Conservation (phyloP, 2,888 invertebrate species). For the Sminthurinus aureus region DNA sequence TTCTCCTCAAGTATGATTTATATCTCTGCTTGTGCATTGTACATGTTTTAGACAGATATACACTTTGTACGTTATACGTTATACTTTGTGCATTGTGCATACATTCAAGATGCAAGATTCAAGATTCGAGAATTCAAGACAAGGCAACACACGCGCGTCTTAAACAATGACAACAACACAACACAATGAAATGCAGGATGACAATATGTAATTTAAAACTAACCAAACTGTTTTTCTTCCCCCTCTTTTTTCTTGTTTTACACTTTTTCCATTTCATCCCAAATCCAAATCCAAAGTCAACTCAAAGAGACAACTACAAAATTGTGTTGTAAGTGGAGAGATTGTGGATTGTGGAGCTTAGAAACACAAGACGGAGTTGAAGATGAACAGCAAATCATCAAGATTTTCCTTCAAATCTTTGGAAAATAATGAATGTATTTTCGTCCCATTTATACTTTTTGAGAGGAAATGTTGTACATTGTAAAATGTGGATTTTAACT, state of each 20-base stretch:
- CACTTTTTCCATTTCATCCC: neutral
- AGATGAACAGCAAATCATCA: no score
- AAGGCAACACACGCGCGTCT: neutral
- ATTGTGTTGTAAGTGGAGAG: no score
- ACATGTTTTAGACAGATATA: no score
- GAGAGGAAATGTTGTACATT: neutral
- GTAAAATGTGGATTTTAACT: neutral
- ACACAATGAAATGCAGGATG: neutral
- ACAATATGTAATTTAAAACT: slow-evolving; percentile 19
- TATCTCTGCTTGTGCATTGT: no score
- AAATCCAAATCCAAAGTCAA: no score
- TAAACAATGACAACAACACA: slow-evolving; percentile 1
- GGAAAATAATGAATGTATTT: neutral
- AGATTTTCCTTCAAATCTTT: neutral
- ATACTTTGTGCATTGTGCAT: no score
- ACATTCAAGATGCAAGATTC: no score
- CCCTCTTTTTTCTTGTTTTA: neutral
- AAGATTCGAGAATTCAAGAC: neutral
- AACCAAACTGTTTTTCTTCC: neutral
- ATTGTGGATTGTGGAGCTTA: no score
- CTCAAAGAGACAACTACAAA: no score
- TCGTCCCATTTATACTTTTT: neutral
- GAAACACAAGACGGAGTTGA: no score
- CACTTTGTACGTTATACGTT: no score
- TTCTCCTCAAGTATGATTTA: no score